phyloP scores from a whole-genome alignment of 2,797 vertebrate genomes.

The Odontamblyopus rebecca region DNA sequence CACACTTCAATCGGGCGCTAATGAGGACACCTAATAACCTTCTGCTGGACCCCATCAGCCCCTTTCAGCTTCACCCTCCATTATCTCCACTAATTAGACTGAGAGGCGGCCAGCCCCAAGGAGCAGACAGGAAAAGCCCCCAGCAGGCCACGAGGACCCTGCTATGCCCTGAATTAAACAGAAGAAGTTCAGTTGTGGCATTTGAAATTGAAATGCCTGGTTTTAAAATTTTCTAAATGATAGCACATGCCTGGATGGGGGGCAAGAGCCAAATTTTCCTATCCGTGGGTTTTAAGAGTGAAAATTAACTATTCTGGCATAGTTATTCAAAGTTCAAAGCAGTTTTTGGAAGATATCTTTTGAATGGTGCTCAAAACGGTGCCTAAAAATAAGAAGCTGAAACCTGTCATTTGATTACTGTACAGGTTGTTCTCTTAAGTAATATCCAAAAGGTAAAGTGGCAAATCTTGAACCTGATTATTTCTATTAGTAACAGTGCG shows the following conservation, averaged over 20 bases:
- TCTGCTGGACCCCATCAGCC: conserved; percentile 76
- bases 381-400: too few species aligned
- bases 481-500: too few species aligned
- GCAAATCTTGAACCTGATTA: too few species aligned
- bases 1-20: conserved; percentile 67
- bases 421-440: too few species aligned
- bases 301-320: too few species aligned
- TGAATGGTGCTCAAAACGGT: too few species aligned
- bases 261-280: neutral
- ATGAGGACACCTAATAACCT: conserved; percentile 79
- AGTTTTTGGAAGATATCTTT: too few species aligned
- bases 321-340: too few species aligned
- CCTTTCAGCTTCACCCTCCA: conserved; percentile 75
- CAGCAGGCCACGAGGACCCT: conserved; percentile 48
- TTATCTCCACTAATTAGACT: conserved; percentile 78
- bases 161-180: conserved; percentile 46
- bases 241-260: neutral
- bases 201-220: neutral
- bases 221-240: neutral
- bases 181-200: conserved; percentile 9
- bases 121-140: conserved; percentile 44
- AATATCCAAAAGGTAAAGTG: too few species aligned
- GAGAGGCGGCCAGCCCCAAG: conserved; percentile 60
- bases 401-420: too few species aligned
- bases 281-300: too few species aligned